phyloP scores from a whole-genome alignment of 2,888 invertebrate genomes.

The Andricus quercusramuli region DNA sequence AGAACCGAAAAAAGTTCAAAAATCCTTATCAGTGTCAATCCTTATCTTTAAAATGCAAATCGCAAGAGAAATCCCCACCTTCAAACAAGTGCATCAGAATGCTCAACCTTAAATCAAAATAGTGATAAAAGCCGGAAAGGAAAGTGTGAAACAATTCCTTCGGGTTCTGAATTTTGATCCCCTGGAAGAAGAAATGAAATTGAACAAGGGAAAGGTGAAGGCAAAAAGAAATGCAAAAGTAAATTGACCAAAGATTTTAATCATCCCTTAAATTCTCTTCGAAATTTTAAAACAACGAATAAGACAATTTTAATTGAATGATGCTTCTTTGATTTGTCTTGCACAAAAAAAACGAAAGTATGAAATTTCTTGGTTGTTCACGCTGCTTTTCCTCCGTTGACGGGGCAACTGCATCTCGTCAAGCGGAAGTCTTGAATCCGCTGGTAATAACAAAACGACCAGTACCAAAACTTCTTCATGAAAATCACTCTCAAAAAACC shows the following conservation, averaged over 20 bases:
- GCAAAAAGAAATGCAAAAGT: background rate
- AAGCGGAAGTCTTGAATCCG: constrained; percentile 64
- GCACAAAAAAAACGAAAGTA: constrained; percentile 44
- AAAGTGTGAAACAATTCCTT: background rate
- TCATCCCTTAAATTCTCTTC: background rate
- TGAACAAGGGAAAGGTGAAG: background rate
- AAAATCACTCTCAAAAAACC: constrained; percentile 47
- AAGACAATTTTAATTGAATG: background rate
- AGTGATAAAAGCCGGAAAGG: background rate
- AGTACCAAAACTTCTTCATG: constrained; percentile 45
- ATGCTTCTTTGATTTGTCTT: background rate
- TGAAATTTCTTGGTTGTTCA: constrained; percentile 70
- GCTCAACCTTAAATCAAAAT: background rate
- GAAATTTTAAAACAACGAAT: background rate
- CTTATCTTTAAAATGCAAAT: too few relatives aligned
- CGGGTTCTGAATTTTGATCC: background rate
- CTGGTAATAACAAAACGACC: constrained; percentile 70
- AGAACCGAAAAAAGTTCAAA: constrained; percentile 16
- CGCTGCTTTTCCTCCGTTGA: constrained; percentile 63
- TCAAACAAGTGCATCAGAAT: too few relatives aligned
- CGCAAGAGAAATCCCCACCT: too few relatives aligned
- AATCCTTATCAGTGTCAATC: constrained; percentile 31
- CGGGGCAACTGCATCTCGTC: constrained; percentile 48
- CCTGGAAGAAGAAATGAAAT: background rate
- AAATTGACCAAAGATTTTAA: too few relatives aligned